Evolutionary conservation across 2,888 invertebrate species (phyloP), one percentile per base, ranked within the genome.

Genomic region (Dolomedes plantarius): DNA sequence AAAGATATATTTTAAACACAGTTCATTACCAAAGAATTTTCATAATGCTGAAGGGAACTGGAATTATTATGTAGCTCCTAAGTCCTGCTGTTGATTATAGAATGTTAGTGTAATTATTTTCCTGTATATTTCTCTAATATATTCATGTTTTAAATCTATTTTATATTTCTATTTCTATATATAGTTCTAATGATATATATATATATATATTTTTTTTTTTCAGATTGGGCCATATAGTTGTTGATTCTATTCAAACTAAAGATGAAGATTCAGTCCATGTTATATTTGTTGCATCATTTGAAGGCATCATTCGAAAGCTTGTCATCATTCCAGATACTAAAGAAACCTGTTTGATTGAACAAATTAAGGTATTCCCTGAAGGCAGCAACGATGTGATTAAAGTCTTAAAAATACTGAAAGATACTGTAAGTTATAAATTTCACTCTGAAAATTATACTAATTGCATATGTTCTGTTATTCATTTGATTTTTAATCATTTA

Each of bases 311-410:
- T 28, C 94, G 96, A 90, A 98, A 98, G 91, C 93, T 97, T 90
- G 94, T 95, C 0, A 93, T 96, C 11, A 92, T 96, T 87, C 95
- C 96, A 0, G 91, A 93, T 31, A 93, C 94, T 0, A 73, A 85
- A 64, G 93, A 94, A 79, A 94, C 95, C 1, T 98, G 98, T 90
- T 92, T 97, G 67, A 94, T 98, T 19, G 97, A 98, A 91, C 93
- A 95, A 88, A 96, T 97, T 95, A 94, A 94, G 89, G 93, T 95
- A 11, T 92, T 94, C 50, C 90, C 69, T n/a, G 80, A 92, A 93
- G 46, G 94, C 96, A 71, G 92, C 93, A 89, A 94, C 94, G 29
- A 93, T 97, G 93, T 95, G 23, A 95, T 95, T 90, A 93, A 96
- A 7, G 95, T 87, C 11, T 69, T 89, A 75, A 85, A 88, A 74